Percentiles rank a stretch among this genome's conserved stretches.
phyloP scores from a whole-genome alignment of 2,888 invertebrate genomes.

The Paralinhomoeus sp. region DNA sequence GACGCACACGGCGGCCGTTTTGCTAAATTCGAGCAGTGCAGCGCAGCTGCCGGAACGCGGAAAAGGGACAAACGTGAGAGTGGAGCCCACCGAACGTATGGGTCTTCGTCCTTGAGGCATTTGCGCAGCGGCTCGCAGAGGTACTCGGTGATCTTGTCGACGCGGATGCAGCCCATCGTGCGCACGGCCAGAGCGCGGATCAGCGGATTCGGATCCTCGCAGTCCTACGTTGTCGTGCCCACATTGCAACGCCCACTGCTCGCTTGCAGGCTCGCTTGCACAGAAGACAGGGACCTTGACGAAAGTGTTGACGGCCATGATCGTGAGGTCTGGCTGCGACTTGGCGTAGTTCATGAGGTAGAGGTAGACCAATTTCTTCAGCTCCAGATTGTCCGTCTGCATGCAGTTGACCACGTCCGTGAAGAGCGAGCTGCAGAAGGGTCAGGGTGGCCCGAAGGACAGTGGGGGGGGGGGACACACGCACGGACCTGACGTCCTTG shows the following conservation, averaged over 20 bases:
- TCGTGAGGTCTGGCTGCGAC: slow-evolving; percentile 98
- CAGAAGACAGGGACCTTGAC: slow-evolving; percentile 94
- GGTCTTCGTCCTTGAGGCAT: slow-evolving; percentile 50
- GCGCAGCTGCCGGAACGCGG: no score
- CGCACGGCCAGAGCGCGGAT: slow-evolving; percentile 91
- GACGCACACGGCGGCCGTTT: slow-evolving; percentile 97
- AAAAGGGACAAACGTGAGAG: no score
- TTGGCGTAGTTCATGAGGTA: slow-evolving; percentile 99
- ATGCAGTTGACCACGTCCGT: slow-evolving; percentile 99
- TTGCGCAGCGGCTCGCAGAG: slow-evolving; percentile 84
- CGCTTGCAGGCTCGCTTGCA: no score
- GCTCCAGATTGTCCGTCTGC: slow-evolving; percentile 96
- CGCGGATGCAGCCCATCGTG: slow-evolving; percentile 98
- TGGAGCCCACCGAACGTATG: slow-evolving; percentile 49
- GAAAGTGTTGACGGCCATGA: slow-evolving; percentile 99
- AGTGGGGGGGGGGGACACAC: no score
- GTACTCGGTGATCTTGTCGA: slow-evolving; percentile 98
- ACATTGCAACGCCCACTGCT: no score
- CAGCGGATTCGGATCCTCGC: slow-evolving; percentile 95
- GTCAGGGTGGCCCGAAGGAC: no score
- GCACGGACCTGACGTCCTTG: slow-evolving; percentile 73
- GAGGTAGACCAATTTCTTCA: slow-evolving; percentile 91
- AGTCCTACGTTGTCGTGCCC: slow-evolving; percentile 47
- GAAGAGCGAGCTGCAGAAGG: slow-evolving; percentile 48
- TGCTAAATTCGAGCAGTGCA: no score